Evolutionary conservation across 2,113 vertebrate genomes (phyloP).

Genomic region (Amphilophus citrinellus): DNA sequence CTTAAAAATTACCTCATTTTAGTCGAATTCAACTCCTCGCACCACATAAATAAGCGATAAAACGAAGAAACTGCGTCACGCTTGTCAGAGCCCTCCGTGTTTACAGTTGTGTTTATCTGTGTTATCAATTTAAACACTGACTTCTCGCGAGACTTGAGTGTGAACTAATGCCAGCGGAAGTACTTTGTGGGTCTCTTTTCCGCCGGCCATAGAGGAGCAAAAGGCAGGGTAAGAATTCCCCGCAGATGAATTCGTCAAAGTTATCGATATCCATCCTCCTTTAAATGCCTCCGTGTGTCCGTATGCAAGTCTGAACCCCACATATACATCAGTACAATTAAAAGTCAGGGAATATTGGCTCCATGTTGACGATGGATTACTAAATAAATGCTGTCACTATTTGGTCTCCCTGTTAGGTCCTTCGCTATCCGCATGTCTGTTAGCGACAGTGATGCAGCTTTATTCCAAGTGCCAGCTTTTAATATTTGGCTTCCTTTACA

Average conservation of each 20-base stretch:
- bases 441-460: not conserved
- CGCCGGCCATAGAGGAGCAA: conserved; percentile 82
- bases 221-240: conserved; percentile 83
- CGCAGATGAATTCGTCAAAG: not conserved
- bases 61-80: fast-evolving
- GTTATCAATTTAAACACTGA: fast-evolving
- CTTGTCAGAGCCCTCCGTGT: not conserved
- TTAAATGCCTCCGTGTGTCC: not conserved
- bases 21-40: not conserved
- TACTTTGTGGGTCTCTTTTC: conserved; percentile 80
- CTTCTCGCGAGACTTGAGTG: conserved; percentile 80
- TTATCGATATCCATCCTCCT: conserved; percentile 83
- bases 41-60: not conserved
- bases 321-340: not conserved
- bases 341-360: conserved; percentile 20
- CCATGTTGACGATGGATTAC: not conserved
- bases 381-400: not conserved
- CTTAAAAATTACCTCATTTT: not conserved
- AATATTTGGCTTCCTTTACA: fast-evolving
- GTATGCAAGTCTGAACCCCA: not conserved
- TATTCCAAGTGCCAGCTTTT: not conserved
- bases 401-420: not conserved
- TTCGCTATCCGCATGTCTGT: conserved; percentile 62
- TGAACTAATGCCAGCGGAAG: conserved; percentile 83
- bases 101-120: not conserved